Evolutionary conservation across 2,888 invertebrate genomes (phyloP), one percentile per base, ranked within the genome.

Genomic region (Adelphocoris suturalis): DNA sequence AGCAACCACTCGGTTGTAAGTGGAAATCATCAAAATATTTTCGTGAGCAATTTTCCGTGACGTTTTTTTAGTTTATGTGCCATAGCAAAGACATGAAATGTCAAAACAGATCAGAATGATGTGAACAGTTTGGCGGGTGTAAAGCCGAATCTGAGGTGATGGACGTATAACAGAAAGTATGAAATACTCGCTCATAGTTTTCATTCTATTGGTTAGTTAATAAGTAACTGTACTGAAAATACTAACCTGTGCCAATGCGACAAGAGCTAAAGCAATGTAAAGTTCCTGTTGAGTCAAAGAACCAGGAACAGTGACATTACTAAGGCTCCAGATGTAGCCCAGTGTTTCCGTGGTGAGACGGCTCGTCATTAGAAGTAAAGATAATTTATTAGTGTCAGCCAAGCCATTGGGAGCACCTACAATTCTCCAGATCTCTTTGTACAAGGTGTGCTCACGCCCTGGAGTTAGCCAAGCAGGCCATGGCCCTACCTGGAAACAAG

Each of bases 311-410:
- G 93, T 94, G 91, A 93, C 93, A 92, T 94, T 94, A 0, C 94
- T 94, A 68, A 94, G 92, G 61, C 93, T 93, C 94, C 94, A 94
- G 90, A 94, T 94, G 91, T 93, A 94, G 16, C 94, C 94, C 85
- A 94, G 93, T 23, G 93, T 93, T 91, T 94, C 94, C 0, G 94
- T 94, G 0, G 94, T 92, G 86, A 94, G 92, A 90, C 94, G 93
- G 91, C 94, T 94, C n/a, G 94, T 94, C 57, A 94, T 92, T 52
- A 94, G 92, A 16, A 94, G 90, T 0, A 93, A 86, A 7, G 92
- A 92, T 28, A 92, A 90, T 76, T 91, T 90, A 47, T 91, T 85
- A 46, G 93, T 93, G 90, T 93, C 92, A 52, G 92, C 92, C 82
- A 91, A 91, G 19, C 91, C 91, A 11, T 85, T 85, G n/a, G 91